These are phyloP conservation scores for Poeciliopsis prolifica DNA, from an alignment of 2,113 vertebrate genomes.

Conservation along the genomic window DNA sequence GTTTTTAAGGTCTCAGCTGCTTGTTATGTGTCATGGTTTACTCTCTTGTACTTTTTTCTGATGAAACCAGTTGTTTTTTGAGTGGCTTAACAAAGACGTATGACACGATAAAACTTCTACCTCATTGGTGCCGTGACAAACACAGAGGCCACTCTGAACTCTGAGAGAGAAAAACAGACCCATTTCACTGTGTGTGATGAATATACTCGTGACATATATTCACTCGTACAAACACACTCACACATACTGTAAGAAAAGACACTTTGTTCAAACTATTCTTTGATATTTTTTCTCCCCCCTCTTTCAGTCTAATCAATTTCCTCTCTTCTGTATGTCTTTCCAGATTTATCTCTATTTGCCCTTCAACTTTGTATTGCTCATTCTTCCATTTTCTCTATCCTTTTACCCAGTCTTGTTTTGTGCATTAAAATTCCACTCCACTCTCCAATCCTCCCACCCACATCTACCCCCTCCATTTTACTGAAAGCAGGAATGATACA, in stretches of 20 bases:
- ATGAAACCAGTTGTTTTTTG: constrained; percentile 49
- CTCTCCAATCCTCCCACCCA: constrained; percentile 31
- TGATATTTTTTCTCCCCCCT: neutral
- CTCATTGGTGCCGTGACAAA: constrained; percentile 37
- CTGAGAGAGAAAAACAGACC: constrained; percentile 37
- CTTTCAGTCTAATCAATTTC: constrained; percentile 3
- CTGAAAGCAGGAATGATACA: constrained; percentile 68
- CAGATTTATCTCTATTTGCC: constrained; percentile 16
- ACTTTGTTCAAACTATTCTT: constrained; percentile 16
- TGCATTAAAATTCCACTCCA: constrained; percentile 61
- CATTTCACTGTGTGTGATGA: constrained; percentile 45
- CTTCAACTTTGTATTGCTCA: constrained; percentile 41
- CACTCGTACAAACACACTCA: constrained; percentile 18
- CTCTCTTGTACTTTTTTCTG: constrained; percentile 31
- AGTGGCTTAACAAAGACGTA: constrained; percentile 47
- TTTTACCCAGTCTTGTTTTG: constrained; percentile 10
- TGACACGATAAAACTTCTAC: constrained; percentile 11
- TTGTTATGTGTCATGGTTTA: constrained; percentile 33
- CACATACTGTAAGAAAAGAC: constrained; percentile 11
- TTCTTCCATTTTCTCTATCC: constrained; percentile 22
- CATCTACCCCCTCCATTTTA: constrained; percentile 50
- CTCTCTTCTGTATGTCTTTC: neutral
- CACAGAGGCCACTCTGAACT: constrained; percentile 40
- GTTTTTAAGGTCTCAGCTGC: neutral
- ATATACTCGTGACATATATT: constrained; percentile 25